Percentiles rank a stretch among this genome's conserved stretches.
phyloP scores from a whole-genome alignment of 2,888 invertebrate genomes.

The Geophilus truncorum region DNA sequence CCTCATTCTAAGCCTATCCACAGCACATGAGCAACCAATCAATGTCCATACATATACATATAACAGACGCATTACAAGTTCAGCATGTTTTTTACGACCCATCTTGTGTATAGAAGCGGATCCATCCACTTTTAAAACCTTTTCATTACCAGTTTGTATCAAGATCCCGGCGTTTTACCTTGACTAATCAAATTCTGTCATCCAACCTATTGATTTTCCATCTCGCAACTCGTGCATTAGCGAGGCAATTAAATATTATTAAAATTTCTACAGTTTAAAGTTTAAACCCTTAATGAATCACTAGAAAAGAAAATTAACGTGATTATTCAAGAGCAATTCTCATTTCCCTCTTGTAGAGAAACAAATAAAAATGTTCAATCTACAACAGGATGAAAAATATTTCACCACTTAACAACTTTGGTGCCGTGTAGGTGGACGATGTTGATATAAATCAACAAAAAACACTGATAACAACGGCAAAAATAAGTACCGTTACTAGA shows the following conservation, averaged over 20 bases:
- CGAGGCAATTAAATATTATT: conserved; percentile 6
- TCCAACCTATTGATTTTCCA: not conserved
- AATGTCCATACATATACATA: not conserved
- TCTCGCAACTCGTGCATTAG: too few relatives aligned
- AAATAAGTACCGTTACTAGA: not conserved
- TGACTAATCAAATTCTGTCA: not conserved
- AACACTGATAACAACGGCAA: not conserved
- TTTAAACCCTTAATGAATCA: not conserved
- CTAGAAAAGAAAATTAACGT: not conserved
- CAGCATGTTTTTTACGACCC: not conserved
- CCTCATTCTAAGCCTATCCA: conserved; percentile 15
- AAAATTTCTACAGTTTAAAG: not conserved
- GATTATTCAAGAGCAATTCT: not conserved
- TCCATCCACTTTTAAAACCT: not conserved
- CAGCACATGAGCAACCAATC: conserved; percentile 17
- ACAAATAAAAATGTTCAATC: not conserved
- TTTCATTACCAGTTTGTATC: not conserved
- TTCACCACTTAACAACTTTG: not conserved
- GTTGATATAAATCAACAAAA: not conserved
- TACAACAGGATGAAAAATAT: not conserved
- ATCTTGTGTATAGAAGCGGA: not conserved
- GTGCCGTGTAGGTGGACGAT: not conserved
- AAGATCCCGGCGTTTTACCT: not conserved
- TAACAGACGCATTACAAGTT: not conserved
- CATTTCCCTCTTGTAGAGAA: not conserved